Evolutionary conservation across 2,113 vertebrate genomes (phyloP).

Genomic region (Felis chaus): DNA sequence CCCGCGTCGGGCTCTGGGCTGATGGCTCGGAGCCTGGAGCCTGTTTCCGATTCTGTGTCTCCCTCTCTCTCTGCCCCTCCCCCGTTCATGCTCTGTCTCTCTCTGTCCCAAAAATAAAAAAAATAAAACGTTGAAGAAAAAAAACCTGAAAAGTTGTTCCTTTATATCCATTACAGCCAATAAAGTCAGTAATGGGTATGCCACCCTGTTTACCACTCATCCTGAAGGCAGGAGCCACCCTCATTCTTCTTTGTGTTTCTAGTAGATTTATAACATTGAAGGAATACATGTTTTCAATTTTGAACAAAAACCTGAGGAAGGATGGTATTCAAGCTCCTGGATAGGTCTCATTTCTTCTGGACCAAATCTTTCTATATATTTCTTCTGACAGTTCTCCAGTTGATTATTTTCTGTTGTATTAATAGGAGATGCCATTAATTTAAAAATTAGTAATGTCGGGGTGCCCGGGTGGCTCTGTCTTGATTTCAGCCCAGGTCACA

Average conservation of each 20-base stretch:
- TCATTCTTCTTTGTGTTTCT: neutral
- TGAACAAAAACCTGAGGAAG: neutral
- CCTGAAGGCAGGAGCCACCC: neutral
- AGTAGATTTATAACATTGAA: neutral
- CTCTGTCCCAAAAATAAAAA: too few relatives aligned
- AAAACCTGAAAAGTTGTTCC: neutral
- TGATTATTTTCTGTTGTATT: neutral
- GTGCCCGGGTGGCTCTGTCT: too few relatives aligned
- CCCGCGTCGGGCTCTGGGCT: too few relatives aligned
- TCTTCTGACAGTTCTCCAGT: neutral
- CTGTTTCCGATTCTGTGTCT: too few relatives aligned
- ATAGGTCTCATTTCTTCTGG: neutral
- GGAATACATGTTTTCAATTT: neutral
- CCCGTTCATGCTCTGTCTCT: too few relatives aligned
- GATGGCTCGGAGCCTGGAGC: too few relatives aligned
- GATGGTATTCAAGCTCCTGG: neutral
- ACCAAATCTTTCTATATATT: neutral
- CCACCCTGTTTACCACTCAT: neutral
- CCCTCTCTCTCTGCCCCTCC: too few relatives aligned
- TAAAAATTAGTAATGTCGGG: neutral
- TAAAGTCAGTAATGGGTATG: accelerated
- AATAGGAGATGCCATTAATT: neutral
- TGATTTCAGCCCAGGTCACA: too few relatives aligned
- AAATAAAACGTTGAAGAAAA: too few relatives aligned
- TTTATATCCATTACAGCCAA: neutral